Evolutionary conservation across 2,797 vertebrate genomes (phyloP).

Genomic region (Catostomus latipinnis): DNA sequence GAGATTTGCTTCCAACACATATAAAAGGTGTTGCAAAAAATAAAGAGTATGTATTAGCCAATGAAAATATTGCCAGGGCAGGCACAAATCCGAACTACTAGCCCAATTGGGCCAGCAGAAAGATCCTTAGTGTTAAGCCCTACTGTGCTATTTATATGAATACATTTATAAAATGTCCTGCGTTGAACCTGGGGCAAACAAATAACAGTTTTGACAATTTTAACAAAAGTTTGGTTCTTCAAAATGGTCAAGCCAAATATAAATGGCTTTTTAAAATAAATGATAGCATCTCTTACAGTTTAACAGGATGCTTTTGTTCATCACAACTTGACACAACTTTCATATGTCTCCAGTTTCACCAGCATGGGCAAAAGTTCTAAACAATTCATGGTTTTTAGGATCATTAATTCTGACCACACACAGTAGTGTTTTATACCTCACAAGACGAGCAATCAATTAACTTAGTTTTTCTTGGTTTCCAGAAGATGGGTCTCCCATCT

Average conservation of each 20-base stretch:
- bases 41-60: no score
- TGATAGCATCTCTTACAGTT: background rate
- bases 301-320: background rate
- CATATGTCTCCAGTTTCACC: background rate
- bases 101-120: no score
- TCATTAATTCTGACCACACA: background rate
- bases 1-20: no score
- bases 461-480: slow-evolving; percentile 42
- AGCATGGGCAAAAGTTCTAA: background rate
- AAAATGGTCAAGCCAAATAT: background rate
- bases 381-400: background rate
- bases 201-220: background rate
- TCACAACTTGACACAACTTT: background rate
- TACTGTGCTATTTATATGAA: no score
- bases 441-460: slow-evolving; percentile 2
- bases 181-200: background rate
- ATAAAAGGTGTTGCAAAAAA: no score
- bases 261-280: background rate
- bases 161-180: background rate
- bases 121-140: no score
- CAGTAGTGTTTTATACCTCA: slow-evolving; percentile 4
- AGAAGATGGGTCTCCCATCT: slow-evolving; percentile 84
- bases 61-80: no score
- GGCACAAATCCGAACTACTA: no score
- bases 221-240: background rate